phyloP scores from a whole-genome alignment of 2,888 invertebrate species.

The Luperina nickerlii region DNA sequence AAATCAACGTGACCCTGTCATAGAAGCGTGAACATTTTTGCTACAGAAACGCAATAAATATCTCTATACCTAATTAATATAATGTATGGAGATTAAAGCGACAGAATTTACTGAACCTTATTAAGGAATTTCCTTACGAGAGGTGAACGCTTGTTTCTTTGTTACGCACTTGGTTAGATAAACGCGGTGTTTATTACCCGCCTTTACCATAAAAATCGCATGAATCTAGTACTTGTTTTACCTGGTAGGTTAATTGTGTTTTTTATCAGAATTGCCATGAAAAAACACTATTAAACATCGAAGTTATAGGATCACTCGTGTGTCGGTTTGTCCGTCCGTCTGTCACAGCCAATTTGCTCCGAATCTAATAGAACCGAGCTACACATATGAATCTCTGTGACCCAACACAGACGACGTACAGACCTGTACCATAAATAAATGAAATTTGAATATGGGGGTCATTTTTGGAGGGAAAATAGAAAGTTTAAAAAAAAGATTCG shows the following conservation, averaged over 20 bases:
- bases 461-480: no score
- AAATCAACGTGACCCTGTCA: background rate
- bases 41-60: background rate
- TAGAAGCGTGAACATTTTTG: background rate
- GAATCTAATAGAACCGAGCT: no score
- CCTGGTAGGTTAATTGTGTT: background rate
- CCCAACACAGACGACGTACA: no score
- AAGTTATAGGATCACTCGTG: background rate
- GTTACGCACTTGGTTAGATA: constrained; percentile 21
- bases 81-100: constrained; percentile 53
- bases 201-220: background rate
- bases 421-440: no score
- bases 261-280: no score
- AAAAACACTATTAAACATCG: background rate
- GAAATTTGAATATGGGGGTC: no score
- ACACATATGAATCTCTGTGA: no score
- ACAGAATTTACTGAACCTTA: constrained; percentile 58
- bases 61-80: background rate
- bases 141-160: constrained; percentile 53
- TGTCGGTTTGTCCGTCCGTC: no score
- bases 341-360: no score
- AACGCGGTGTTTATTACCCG: background rate
- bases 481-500: no score
- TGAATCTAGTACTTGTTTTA: background rate
- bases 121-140: constrained; percentile 51